A percentile compares a stretch with the other conserved stretches of the same genome.
phyloP scores from a whole-genome alignment of 2,888 invertebrate genomes.

The Polymixis lichenea region DNA sequence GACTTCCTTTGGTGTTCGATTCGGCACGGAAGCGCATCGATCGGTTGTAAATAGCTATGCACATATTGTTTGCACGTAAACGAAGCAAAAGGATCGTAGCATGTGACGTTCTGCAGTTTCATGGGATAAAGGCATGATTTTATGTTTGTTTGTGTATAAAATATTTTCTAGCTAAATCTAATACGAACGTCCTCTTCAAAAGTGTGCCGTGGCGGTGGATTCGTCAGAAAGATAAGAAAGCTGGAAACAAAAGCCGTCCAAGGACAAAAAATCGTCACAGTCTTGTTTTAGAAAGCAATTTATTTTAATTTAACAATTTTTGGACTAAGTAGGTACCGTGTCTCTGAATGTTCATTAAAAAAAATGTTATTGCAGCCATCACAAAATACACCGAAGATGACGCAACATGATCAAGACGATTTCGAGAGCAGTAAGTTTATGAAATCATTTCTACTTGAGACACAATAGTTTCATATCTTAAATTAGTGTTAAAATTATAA shows the following conservation, averaged over 20 bases:
- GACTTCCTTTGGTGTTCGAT: too few species aligned
- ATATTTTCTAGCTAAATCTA: background rate
- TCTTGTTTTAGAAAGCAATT: background rate
- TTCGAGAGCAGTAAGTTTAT: conserved; percentile 60
- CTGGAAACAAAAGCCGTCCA: too few species aligned
- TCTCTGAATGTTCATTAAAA: background rate
- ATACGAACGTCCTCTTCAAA: background rate
- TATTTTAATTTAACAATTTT: background rate
- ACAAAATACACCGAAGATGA: conserved; percentile 74
- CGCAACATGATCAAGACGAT: conserved; percentile 70
- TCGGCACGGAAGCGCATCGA: too few species aligned
- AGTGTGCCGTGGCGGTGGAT: background rate
- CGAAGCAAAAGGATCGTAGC: background rate
- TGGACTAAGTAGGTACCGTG: background rate
- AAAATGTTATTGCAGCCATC: conserved; percentile 73
- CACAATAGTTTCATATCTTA: too few species aligned
- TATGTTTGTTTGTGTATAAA: background rate
- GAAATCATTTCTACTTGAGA: background rate
- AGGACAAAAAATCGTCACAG: background rate
- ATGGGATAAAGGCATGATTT: too few species aligned
- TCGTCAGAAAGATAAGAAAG: background rate
- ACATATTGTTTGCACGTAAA: background rate
- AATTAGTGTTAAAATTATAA: too few species aligned
- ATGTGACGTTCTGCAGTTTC: too few species aligned
- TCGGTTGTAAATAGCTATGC: too few species aligned